Conservation (phyloP, 2,888 invertebrate genomes). For the Eupithecia abbreviata region DNA sequence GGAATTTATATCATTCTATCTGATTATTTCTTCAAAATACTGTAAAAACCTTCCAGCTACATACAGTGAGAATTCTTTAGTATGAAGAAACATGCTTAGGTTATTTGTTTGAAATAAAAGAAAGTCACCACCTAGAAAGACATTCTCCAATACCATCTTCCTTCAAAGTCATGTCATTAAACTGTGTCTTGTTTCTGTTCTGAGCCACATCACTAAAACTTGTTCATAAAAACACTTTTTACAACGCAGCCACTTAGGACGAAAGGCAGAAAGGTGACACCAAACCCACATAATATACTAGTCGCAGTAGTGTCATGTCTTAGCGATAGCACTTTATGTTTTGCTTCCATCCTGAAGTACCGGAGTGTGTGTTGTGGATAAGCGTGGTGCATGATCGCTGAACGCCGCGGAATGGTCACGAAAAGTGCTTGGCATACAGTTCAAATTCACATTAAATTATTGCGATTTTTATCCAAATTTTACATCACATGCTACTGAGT, state of each 20-base stretch:
- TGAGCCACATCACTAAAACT: constrained; percentile 36
- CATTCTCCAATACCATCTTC: constrained; percentile 7
- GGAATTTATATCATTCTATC: neutral
- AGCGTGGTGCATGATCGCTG: constrained; percentile 36
- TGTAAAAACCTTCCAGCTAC: neutral
- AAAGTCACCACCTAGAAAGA: neutral
- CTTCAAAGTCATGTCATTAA: constrained; percentile 20
- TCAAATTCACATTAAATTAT: constrained; percentile 3
- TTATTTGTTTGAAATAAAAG: neutral
- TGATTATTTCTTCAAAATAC: neutral
- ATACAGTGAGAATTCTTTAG: neutral
- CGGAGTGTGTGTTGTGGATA: constrained; percentile 38
- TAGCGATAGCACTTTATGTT: constrained; percentile 48
- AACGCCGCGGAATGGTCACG: constrained; percentile 25
- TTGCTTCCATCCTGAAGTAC: constrained; percentile 43
- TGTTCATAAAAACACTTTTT: constrained; percentile 60
- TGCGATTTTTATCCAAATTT: neutral
- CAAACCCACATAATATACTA: constrained; percentile 53
- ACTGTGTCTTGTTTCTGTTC: constrained; percentile 25
- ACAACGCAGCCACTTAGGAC: constrained; percentile 82
- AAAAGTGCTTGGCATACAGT: constrained; percentile 22
- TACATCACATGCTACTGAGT: neutral
- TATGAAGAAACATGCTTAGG: neutral
- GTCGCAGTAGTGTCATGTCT: constrained; percentile 52
- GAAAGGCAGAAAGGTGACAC: constrained; percentile 78